Evolutionary conservation across 2,797 vertebrate species (phyloP).

Genomic region (Argya squamiceps): DNA sequence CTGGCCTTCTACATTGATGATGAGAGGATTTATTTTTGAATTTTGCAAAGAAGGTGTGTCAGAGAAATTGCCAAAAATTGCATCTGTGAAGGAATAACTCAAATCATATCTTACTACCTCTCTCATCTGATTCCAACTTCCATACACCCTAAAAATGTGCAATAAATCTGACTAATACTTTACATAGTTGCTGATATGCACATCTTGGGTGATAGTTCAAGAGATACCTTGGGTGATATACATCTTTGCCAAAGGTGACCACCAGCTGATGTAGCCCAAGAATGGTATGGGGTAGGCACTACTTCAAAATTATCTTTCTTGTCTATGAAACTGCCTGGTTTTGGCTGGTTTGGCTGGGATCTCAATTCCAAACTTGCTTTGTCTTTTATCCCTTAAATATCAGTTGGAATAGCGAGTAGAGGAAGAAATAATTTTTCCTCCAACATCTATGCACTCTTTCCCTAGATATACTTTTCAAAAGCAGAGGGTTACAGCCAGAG

Average conservation of each 20-base stretch:
- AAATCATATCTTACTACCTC: neutral
- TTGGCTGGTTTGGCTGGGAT: neutral
- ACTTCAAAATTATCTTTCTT: neutral
- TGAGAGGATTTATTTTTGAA: neutral
- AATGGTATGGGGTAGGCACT: neutral
- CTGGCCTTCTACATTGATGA: neutral
- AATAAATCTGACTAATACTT: neutral
- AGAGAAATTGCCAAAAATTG: neutral
- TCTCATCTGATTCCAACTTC: neutral
- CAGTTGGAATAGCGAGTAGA: neutral
- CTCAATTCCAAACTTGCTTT: neutral
- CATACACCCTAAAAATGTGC: neutral
- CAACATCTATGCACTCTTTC: neutral
- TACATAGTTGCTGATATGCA: neutral
- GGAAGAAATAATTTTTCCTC: neutral
- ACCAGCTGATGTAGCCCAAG: neutral
- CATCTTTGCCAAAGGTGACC: neutral
- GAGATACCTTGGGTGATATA: neutral
- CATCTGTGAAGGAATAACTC: neutral
- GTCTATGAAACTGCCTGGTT: neutral
- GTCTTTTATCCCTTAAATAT: neutral
- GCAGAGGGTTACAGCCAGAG: conserved; percentile 13
- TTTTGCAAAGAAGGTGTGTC: neutral
- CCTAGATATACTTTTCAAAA: conserved; percentile 6
- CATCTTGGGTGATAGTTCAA: neutral